phyloP scores from a whole-genome alignment of 2,888 invertebrate species.

The Horisme vitalbata region DNA sequence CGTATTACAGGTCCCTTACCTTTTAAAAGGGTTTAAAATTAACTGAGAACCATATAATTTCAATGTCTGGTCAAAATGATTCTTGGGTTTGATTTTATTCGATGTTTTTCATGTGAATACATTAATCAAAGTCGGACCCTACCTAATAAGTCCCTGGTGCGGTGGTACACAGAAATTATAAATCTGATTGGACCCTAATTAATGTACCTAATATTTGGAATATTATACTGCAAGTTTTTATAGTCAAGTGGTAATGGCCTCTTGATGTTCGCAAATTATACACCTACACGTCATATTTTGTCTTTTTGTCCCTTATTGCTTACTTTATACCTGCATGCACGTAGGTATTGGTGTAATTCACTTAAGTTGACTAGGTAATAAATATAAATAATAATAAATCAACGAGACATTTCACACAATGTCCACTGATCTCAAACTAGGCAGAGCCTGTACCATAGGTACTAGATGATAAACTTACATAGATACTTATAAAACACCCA shows the following conservation, averaged over 20 bases:
- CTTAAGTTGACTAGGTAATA: too few species aligned
- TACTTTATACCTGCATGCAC: too few species aligned
- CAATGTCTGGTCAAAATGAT: constrained; percentile 29
- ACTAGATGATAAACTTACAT: too few species aligned
- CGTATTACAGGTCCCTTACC: neutral
- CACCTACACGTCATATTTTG: constrained; percentile 15
- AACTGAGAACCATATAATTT: constrained; percentile 33
- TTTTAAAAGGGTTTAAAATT: constrained; percentile 9
- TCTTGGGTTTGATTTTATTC: constrained; percentile 27
- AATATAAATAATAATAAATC: too few species aligned
- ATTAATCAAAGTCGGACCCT: constrained; percentile 39
- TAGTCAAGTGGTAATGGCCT: constrained; percentile 12
- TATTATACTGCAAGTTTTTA: constrained; percentile 38
- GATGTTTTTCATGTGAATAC: constrained; percentile 31
- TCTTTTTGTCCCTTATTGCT: constrained; percentile 12
- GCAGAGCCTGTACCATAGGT: too few species aligned
- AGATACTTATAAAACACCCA: too few species aligned
- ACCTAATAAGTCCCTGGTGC: constrained; percentile 35
- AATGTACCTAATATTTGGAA: constrained; percentile 43
- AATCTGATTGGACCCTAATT: constrained; percentile 49
- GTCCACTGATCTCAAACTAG: too few species aligned
- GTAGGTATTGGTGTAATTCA: too few species aligned
- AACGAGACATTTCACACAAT: too few species aligned
- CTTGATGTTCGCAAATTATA: constrained; percentile 22
- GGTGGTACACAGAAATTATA: constrained; percentile 28